A percentile compares a stretch with the other conserved stretches of the same genome.
Evolutionary conservation across 2,888 invertebrate species (phyloP).

Genomic region (Anodontia alba): DNA sequence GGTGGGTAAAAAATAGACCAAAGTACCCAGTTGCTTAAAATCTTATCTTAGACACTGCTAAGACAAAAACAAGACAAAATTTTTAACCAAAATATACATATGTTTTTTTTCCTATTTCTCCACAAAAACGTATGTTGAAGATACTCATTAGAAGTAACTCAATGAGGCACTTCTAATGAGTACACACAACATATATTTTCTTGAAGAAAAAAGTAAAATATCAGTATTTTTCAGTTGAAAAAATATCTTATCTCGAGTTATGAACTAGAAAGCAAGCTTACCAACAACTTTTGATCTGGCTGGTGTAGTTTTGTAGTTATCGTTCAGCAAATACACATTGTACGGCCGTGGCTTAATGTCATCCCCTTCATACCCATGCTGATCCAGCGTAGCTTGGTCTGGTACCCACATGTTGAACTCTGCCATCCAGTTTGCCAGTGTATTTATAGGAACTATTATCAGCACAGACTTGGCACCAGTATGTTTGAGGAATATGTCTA

Average conservation of each 20-base stretch:
- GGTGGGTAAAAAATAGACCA: too few relatives aligned
- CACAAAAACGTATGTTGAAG: too few relatives aligned
- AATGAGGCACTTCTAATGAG: too few relatives aligned
- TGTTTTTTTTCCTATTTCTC: too few relatives aligned
- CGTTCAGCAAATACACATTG: constrained; percentile 95
- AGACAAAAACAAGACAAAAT: too few relatives aligned
- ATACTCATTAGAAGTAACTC: too few relatives aligned
- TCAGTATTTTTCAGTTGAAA: too few relatives aligned
- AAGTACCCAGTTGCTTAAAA: too few relatives aligned
- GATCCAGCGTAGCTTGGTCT: constrained; percentile 61
- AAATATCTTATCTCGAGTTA: not conserved
- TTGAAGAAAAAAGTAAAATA: too few relatives aligned
- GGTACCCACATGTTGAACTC: constrained; percentile 99
- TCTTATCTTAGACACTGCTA: too few relatives aligned
- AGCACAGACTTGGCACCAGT: constrained; percentile 95
- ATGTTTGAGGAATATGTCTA: constrained; percentile 96
- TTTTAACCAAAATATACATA: too few relatives aligned
- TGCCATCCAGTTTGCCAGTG: constrained; percentile 98
- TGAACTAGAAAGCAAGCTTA: constrained; percentile 84
- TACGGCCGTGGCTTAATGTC: constrained; percentile 93
- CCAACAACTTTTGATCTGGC: constrained; percentile 90
- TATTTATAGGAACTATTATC: constrained; percentile 99
- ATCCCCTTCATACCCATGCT: constrained; percentile 85
- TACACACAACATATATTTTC: too few relatives aligned
- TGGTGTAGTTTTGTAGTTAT: constrained; percentile 95